Base-by-base conservation (phyloP, 2,888 invertebrate species). In the Polymixis lichenea region DNA sequence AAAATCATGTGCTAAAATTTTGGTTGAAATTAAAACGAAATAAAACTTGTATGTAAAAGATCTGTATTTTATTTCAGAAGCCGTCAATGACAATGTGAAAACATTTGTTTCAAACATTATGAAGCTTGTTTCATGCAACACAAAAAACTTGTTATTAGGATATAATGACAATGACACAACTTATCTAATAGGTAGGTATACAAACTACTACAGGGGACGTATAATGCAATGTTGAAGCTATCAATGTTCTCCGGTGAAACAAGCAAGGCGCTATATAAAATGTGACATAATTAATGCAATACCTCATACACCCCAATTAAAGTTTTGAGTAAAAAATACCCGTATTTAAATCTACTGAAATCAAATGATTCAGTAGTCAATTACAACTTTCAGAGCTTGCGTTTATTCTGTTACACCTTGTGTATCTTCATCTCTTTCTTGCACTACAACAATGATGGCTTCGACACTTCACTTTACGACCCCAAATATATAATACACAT, bases 31-130 rank as follows among this genome's bases (percentile, higher is more conserved):
- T 17, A 53, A 85, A 76, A 82, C 28, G 2, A 80, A 85, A 86
- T 82, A 78, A 80, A 84, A 76, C 60, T 72, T 73, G n/a, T 68
- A 43, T 70, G 25, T 72, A 78, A 79, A 87, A 85, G 81, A 86
- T 82, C 78, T 66, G 86, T 88, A 82, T 85, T 87, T 86, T 82
- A 87, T 88, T 87, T 85, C 71, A 82, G 82, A 88, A 88, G 87
- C 86, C 66, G 38, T 78, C 74, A 81, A 78, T 84, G 72, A 79
- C 72, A 84, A 70, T 76, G 73, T 85, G 43, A 77, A 76, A 76
- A 83, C 72, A 75, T 70, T 83, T 67, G 58, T 82, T 77, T 82
- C 78, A 84, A 77, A 68, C 32, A 67, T 25, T 62, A 75, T 72
- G 62, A 83, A 87, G 86, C 73, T 70, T 73, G 65, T 78, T 67